phyloP scores from a whole-genome alignment of 2,888 invertebrate species.

The Sericinus montela region DNA sequence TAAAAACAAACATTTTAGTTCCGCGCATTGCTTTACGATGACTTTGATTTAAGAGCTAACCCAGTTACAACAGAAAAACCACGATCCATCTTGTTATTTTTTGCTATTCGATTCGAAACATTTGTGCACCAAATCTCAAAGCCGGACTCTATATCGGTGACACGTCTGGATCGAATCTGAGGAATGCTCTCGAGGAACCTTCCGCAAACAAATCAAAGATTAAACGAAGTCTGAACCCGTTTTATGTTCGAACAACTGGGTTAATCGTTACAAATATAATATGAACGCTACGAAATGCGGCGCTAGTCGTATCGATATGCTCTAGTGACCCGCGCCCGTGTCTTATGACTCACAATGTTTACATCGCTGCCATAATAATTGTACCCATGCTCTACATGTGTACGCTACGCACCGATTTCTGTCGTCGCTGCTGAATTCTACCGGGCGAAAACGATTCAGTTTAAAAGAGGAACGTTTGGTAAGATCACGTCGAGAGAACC shows the following conservation, averaged over 20 bases:
- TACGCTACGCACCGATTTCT: conserved; percentile 1
- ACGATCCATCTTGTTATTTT: conserved; percentile 1
- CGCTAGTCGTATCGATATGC: conserved; percentile 27
- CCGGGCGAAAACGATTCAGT: too few species aligned
- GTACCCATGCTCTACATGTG: conserved; percentile 21
- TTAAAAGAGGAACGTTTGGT: too few species aligned
- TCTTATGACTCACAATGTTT: conserved; percentile 51
- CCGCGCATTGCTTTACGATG: not conserved
- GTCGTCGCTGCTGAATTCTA: conserved; percentile 6
- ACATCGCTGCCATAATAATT: conserved; percentile 29
- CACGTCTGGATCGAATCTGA: conserved; percentile 25
- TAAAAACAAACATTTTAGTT: conserved; percentile 2
- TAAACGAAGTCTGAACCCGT: conserved; percentile 34
- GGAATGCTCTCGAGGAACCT: conserved; percentile 30
- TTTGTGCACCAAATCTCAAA: not conserved
- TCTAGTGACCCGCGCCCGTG: conserved; percentile 48
- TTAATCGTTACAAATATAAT: conserved; percentile 59
- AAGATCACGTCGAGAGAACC: too few species aligned
- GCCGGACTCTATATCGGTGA: not conserved
- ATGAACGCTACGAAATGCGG: conserved; percentile 38
- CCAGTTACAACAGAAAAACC: not conserved
- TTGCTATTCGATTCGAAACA: conserved; percentile 4
- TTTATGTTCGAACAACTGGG: conserved; percentile 53
- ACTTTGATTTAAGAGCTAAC: conserved; percentile 11
- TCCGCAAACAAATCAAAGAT: conserved; percentile 49